Base-by-base conservation (phyloP, 2,888 invertebrate species). In the Calephelis perditalis region DNA sequence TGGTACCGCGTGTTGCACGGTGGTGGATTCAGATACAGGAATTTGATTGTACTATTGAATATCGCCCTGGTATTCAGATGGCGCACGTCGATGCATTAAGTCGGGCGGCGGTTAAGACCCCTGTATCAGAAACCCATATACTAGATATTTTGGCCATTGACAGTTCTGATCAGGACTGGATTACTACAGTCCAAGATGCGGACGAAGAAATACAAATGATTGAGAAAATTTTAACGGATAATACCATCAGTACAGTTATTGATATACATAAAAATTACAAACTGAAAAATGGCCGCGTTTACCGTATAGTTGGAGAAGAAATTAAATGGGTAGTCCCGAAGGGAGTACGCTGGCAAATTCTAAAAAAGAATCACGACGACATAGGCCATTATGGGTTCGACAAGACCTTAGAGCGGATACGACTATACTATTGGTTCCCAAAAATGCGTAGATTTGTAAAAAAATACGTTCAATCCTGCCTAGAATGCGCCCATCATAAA, bases 311-410 rank as follows among this genome's bases (percentile, higher is more conserved):
- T 7, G 67, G 60, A 7, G 62, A 64, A n/a, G 63, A 65, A 5
- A 7, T 65, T 1, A 64, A 58, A 26, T 70, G 70, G 71, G 56
- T 72, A 1, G 73, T 71, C 0, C 71, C 71, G 11, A 63, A 62
- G 15, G 64, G 64, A 0, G 68, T 63, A 0, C 46, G 71, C 0
- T 71, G 71, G 70, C 71, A 71, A 40, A 58, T 73, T 1, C 7
- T 68, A 0, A 65, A 66, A 37, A 56, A 10, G 6, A 71, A 69
- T 40, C 69, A 70, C 43, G 70, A 72, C 37, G 69, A 70, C 7
- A 45, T 69, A 0, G 69, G 70, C 2, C 69, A 55, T 55, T 55
- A 36, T 40, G 67, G 65, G 4, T 66, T 61, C 5, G 62, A 65
- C 4, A 72, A 67, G 54, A 71, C 70, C 0, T 46, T 71, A 12